A percentile compares a stretch with the other conserved stretches of the same genome.
Conservation (phyloP, 2,113 vertebrate species). For the Poeciliopsis retropinna region DNA sequence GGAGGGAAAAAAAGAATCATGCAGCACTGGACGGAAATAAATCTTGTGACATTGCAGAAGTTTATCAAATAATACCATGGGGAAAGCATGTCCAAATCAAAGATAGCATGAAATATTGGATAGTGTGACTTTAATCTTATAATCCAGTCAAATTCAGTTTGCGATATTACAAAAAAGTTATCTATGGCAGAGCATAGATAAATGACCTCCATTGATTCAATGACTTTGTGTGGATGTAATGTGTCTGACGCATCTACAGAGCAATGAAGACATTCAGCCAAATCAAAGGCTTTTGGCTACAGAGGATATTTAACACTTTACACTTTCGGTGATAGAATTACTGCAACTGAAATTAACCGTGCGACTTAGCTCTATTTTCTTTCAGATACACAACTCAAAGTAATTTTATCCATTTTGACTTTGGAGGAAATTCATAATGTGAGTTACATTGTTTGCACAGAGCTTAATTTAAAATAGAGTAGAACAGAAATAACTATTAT, state of each 20-base stretch:
- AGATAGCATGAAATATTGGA: neutral
- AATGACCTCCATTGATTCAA: neutral
- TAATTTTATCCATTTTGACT: neutral
- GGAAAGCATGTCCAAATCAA: neutral
- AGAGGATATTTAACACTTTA: neutral
- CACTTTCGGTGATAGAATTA: neutral
- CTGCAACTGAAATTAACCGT: neutral
- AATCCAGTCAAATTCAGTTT: too few species aligned
- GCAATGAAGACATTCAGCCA: neutral
- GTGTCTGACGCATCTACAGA: neutral
- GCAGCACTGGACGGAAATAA: neutral
- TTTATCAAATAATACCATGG: neutral
- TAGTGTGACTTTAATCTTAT: neutral
- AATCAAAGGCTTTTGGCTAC: neutral
- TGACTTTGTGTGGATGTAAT: neutral
- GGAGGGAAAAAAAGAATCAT: neutral
- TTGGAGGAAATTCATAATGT: conserved; percentile 25
- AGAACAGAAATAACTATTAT: too few species aligned
- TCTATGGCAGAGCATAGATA: neutral
- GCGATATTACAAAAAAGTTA: neutral
- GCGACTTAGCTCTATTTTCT: neutral
- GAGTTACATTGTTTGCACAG: conserved; percentile 48
- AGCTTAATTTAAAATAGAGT: too few species aligned
- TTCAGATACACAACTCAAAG: neutral
- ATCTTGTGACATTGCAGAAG: neutral